Evolutionary conservation across 2,888 invertebrate genomes (phyloP).

Genomic region (Lucinisca nassula): DNA sequence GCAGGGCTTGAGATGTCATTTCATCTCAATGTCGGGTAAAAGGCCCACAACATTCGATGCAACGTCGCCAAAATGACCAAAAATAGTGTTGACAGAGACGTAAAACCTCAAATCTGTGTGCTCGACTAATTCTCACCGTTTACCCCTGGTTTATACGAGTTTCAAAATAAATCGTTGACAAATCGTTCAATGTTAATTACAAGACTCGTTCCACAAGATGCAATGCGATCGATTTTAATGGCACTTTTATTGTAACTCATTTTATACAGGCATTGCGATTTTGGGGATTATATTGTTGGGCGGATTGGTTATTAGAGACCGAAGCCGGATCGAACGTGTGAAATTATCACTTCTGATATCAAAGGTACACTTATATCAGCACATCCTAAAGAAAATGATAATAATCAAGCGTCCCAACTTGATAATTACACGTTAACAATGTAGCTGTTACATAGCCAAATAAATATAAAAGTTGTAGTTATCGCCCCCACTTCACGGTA

Average conservation of each 20-base stretch:
- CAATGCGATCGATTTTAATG: not conserved
- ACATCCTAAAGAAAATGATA: constrained; percentile 1
- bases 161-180: too few relatives aligned
- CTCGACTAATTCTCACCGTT: too few relatives aligned
- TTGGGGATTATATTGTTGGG: not conserved
- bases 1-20: too few relatives aligned
- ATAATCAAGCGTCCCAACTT: not conserved
- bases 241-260: not conserved
- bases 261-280: not conserved
- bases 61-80: too few relatives aligned
- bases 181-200: not conserved
- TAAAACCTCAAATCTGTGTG: too few relatives aligned
- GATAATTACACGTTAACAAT: not conserved
- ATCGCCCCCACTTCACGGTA: not conserved
- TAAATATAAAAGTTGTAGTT: not conserved
- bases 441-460: not conserved
- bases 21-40: too few relatives aligned
- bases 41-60: too few relatives aligned
- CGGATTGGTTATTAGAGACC: not conserved
- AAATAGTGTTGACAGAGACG: too few relatives aligned
- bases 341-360: not conserved
- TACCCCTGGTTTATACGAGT: too few relatives aligned
- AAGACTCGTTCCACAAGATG: not conserved
- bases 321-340: not conserved
- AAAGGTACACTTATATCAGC: constrained; percentile 9